Conservation (phyloP, 2,113 vertebrate species). For the Antechinus flavipes region DNA sequence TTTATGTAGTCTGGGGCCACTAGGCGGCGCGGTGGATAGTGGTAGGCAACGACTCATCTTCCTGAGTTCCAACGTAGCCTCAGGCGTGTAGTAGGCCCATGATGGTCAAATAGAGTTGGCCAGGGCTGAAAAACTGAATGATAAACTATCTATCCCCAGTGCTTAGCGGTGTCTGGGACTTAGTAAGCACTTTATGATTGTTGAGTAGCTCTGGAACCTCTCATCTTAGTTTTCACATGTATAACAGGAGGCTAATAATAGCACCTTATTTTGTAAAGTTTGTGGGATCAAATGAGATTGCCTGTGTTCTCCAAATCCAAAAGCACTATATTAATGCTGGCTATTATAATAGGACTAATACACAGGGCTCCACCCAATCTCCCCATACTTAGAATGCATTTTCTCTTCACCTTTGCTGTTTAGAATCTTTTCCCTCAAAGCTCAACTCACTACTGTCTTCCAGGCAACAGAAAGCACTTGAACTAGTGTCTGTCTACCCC, state of each 20-base stretch:
- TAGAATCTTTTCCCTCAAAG: not conserved
- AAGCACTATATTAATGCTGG: not conserved
- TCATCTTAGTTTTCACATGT: not conserved
- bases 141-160: not conserved
- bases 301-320: not conserved
- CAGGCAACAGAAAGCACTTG: not conserved
- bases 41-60: not conserved
- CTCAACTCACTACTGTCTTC: not conserved
- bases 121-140: not conserved
- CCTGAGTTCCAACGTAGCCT: not conserved
- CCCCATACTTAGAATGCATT: not conserved
- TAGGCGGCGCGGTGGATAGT: not conserved
- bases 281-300: not conserved
- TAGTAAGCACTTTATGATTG: not conserved
- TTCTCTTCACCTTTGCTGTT: not conserved
- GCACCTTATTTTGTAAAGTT: not conserved
- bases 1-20: not conserved
- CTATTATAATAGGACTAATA: not conserved
- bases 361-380: not conserved
- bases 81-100: not conserved
- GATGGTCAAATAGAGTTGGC: not conserved
- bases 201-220: not conserved
- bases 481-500: not conserved
- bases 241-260: not conserved
- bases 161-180: not conserved